phyloP scores from a whole-genome alignment of 2,797 vertebrate species.

The Melanogrammus aeglefinus region DNA sequence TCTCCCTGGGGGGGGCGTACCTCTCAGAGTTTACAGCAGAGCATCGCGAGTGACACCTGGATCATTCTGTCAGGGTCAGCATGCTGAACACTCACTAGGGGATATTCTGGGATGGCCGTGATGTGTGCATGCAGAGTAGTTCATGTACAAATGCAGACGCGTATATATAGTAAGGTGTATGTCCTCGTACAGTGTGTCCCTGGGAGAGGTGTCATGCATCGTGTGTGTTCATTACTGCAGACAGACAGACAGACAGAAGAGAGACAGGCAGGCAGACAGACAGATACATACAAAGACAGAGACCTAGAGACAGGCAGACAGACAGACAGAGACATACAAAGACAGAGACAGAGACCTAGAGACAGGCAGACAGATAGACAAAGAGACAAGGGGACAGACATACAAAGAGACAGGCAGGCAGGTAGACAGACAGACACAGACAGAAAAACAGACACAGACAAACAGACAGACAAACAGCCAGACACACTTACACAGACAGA shows the following conservation, averaged over 20 bases:
- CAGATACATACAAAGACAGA: no score
- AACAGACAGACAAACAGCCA: no score
- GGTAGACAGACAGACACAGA: no score
- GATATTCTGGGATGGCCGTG: not conserved
- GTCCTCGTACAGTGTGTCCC: not conserved
- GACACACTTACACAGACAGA: not conserved
- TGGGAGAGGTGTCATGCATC: not conserved
- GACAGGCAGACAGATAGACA: no score
- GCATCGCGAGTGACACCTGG: not conserved
- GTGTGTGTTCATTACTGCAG: not conserved
- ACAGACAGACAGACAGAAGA: not conserved
- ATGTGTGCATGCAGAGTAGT: not conserved
- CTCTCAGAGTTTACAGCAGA: not conserved
- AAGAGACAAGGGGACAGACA: no score
- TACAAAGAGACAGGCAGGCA: no score
- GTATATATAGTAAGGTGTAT: not conserved
- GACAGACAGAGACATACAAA: no score
- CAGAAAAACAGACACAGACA: no score
- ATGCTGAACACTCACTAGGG: not conserved
- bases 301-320: no score
- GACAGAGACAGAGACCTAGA: no score
- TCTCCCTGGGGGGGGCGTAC: not conserved
- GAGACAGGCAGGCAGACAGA: no score
- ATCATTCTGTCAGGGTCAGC: not conserved
- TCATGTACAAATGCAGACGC: not conserved